Conservation (phyloP, 2,113 vertebrate genomes). For the Ranitomeya variabilis region DNA sequence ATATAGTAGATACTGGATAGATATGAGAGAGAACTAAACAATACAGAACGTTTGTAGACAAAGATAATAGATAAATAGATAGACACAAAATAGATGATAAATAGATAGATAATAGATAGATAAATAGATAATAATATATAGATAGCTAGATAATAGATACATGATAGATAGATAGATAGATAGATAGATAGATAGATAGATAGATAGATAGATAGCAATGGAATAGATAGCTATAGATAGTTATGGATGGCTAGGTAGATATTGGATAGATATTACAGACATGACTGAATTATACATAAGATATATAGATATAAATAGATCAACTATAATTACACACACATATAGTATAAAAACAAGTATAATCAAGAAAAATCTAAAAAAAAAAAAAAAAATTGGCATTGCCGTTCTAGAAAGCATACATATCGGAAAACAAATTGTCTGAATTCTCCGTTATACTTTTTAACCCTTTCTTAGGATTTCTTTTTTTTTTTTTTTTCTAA, state of each 20-base stretch:
- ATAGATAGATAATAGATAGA: background rate
- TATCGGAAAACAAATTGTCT: background rate
- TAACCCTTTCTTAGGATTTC: constrained; percentile 20
- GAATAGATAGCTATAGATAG: background rate
- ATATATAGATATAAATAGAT: background rate
- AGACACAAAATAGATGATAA: background rate
- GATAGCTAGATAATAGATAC: background rate
- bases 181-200: background rate
- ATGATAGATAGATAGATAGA: background rate
- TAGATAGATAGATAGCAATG: background rate
- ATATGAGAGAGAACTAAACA: no score
- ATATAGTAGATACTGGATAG: no score
- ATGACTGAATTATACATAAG: background rate
- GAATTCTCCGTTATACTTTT: background rate
- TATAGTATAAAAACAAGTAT: background rate
- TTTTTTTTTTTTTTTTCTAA: background rate
- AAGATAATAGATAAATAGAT: no score
- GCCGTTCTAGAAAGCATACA: background rate
- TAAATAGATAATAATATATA: background rate
- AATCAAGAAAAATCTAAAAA: background rate
- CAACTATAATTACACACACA: background rate
- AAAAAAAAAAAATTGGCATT: background rate
- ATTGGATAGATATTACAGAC: background rate
- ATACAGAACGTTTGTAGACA: no score
- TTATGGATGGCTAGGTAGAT: background rate